Percentiles rank a stretch among this genome's conserved stretches.
These are phyloP conservation scores for Nannoperca australis DNA, from an alignment of 2,797 vertebrate genomes.

Conservation along the genomic window DNA sequence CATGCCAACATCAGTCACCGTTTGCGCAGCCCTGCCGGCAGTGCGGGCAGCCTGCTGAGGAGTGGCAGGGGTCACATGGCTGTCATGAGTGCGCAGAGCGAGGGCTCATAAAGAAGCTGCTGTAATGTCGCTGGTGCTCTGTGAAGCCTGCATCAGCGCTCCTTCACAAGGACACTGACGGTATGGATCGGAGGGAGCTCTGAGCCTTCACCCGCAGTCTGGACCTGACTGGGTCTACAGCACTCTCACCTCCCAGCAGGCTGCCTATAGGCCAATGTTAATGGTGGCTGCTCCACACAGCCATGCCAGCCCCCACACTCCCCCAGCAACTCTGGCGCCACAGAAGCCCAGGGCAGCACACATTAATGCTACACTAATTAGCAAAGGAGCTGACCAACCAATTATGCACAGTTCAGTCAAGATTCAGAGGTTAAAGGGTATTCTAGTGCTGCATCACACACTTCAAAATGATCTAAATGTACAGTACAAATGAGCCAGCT, in stretches of 20 bases:
- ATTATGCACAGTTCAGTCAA: constrained; percentile 85
- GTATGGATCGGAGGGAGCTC: constrained; percentile 63
- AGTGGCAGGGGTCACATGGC: constrained; percentile 67
- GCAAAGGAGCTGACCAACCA: constrained; percentile 82
- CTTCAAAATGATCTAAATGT: constrained; percentile 51
- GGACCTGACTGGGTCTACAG: constrained; percentile 60
- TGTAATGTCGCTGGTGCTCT: constrained; percentile 22
- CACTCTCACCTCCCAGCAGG: constrained; percentile 69
- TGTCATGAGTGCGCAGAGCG: constrained; percentile 60
- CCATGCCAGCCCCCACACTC: constrained; percentile 62
- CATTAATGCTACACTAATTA: constrained; percentile 86
- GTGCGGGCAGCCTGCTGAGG: constrained; percentile 66
- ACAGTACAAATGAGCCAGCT: constrained; percentile 50
- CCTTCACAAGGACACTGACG: constrained; percentile 69
- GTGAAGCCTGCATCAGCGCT: constrained; percentile 16
- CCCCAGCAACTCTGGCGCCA: constrained; percentile 55
- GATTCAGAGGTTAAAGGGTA: constrained; percentile 79
- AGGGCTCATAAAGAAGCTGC: constrained; percentile 39
- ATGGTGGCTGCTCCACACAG: constrained; percentile 71
- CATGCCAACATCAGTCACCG: constrained; percentile 81
- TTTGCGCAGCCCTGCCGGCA: constrained; percentile 61
- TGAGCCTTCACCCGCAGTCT: constrained; percentile 34
- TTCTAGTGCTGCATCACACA: constrained; percentile 59
- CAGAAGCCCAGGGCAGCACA: constrained; percentile 68
- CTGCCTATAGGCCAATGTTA: constrained; percentile 71